A percentile compares a stretch with the other conserved stretches of the same genome.
phyloP scores from a whole-genome alignment of 92 coral and sea anemone genomes.

The Zoanthus solanderi region DNA sequence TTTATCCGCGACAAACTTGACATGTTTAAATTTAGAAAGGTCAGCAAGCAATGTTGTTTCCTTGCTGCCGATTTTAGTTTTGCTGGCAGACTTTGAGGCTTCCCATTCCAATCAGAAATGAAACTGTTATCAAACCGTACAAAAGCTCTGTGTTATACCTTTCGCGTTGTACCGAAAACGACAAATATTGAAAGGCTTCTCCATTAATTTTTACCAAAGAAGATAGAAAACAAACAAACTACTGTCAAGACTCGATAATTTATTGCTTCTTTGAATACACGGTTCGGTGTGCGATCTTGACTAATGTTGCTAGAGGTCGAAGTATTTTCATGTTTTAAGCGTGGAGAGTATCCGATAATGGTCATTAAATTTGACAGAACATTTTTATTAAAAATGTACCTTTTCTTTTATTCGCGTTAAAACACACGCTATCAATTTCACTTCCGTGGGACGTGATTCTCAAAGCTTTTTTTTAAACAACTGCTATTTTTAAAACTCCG shows the following conservation, averaged over 20 bases:
- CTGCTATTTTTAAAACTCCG: conserved; percentile 13
- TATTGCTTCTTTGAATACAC: neutral
- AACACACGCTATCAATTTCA: conserved; percentile 40
- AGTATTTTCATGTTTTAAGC: neutral
- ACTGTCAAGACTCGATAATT: neutral
- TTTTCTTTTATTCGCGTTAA: conserved; percentile 1
- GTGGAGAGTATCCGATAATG: neutral
- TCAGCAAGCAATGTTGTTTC: neutral
- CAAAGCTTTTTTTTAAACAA: neutral
- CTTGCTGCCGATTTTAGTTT: neutral
- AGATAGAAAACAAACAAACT: neutral
- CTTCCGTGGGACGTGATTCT: conserved; percentile 47
- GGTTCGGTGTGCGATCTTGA: neutral
- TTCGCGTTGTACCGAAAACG: neutral
- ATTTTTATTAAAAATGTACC: neutral
- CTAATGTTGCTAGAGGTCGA: neutral
- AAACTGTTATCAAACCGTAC: neutral
- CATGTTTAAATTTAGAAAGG: conserved; percentile 30
- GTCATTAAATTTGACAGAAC: neutral
- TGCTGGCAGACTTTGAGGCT: conserved; percentile 23
- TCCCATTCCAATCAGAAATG: conserved; percentile 10
- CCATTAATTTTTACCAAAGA: neutral
- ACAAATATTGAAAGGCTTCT: neutral
- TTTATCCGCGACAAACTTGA: conserved; percentile 20
- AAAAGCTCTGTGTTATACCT: neutral